Evolutionary conservation across 2,797 vertebrate genomes (phyloP).

Genomic region (Prunella strophiata): DNA sequence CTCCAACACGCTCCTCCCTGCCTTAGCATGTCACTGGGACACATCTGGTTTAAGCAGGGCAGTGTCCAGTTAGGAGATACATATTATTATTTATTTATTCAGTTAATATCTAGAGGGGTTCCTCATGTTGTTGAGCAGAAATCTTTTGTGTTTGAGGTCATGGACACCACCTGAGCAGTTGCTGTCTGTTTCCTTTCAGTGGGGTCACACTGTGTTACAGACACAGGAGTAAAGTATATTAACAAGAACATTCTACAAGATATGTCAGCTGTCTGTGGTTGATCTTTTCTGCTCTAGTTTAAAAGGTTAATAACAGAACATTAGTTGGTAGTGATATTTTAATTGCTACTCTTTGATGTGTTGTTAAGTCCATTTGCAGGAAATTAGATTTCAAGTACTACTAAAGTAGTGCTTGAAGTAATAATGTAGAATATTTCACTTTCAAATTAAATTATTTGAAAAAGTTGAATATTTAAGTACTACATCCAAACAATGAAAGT

Average conservation of each 20-base stretch:
- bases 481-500: background rate
- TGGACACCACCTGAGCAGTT: background rate
- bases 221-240: background rate
- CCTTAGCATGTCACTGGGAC: background rate
- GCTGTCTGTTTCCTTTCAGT: background rate
- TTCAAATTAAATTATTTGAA: background rate
- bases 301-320: background rate
- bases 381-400: background rate
- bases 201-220: background rate
- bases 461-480: background rate
- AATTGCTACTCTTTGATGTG: background rate
- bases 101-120: background rate
- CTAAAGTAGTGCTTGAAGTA: background rate
- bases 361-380: background rate
- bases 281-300: background rate
- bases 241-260: background rate
- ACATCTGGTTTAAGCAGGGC: background rate
- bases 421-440: background rate
- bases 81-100: background rate
- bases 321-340: background rate
- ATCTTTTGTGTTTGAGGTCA: background rate
- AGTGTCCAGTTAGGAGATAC: background rate
- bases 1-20: fast-evolving
- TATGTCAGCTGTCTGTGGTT: background rate
- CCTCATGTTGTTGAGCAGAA: background rate